Evolutionary conservation across 2,113 vertebrate genomes (phyloP).

Genomic region (Oreochromis aureus): DNA sequence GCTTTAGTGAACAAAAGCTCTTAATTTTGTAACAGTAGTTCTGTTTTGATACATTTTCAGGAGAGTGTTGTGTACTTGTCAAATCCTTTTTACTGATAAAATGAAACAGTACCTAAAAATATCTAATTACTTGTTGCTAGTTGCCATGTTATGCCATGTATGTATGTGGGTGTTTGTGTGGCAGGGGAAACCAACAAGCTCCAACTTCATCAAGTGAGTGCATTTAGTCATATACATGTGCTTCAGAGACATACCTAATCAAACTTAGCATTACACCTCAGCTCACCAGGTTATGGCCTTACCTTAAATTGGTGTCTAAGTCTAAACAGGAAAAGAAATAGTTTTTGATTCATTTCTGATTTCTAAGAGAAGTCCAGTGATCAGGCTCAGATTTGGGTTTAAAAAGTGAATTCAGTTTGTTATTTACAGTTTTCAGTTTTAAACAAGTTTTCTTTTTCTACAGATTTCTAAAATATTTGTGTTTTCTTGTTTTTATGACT

Average conservation of each 20-base stretch:
- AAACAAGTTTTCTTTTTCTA: not conserved
- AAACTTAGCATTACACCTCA: rapidly evolving
- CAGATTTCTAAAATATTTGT: not conserved
- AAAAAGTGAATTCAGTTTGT: not conserved
- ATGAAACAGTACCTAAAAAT: not conserved
- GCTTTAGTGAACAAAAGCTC: not conserved
- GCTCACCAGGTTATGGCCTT: not conserved
- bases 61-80: not conserved
- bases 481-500: not conserved
- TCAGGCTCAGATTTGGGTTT: not conserved
- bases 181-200: not conserved
- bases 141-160: not conserved
- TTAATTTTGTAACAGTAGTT: not conserved
- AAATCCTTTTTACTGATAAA: not conserved
- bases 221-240: not conserved
- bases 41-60: not conserved
- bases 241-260: not conserved
- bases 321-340: not conserved
- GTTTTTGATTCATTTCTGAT: not conserved
- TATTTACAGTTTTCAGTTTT: not conserved
- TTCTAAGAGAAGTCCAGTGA: not conserved
- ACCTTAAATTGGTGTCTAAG: not conserved
- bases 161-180: not conserved
- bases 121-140: not conserved
- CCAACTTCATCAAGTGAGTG: not conserved